Percentiles rank a stretch among this genome's conserved stretches.
Evolutionary conservation across 53 echinoderm and acorn worm genomes (phyloP).

Genomic region (Echinarachnius parma): DNA sequence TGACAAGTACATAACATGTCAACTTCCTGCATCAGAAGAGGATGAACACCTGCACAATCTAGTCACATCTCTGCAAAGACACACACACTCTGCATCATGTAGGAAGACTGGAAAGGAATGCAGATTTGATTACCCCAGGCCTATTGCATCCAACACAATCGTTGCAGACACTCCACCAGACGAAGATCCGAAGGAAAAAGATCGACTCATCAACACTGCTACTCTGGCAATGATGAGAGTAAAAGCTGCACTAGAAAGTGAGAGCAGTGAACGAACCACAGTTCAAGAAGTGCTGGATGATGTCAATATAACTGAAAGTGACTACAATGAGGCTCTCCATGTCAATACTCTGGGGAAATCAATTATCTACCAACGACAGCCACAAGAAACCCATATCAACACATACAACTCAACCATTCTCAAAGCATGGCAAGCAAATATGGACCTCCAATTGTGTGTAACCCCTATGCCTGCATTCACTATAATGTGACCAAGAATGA

Average conservation of each 20-base stretch:
- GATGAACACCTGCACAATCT: constrained; percentile 8
- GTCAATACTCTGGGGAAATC: constrained; percentile 3
- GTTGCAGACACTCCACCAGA: constrained; percentile 7
- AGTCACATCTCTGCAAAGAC: constrained; percentile 43
- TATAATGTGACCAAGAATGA: constrained; percentile 45
- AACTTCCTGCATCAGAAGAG: constrained; percentile 18
- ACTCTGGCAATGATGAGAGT: not conserved
- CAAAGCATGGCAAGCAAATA: constrained; percentile 42
- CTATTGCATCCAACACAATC: constrained; percentile 18
- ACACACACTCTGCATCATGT: constrained; percentile 44
- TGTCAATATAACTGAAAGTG: not conserved
- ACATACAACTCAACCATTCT: constrained; percentile 22
- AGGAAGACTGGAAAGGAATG: constrained; percentile 36
- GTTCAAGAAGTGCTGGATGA: not conserved
- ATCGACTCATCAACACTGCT: not conserved
- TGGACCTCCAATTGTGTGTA: constrained; percentile 41
- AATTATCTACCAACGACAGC: constrained; percentile 12
- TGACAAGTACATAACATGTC: constrained; percentile 48
- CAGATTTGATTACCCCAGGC: constrained; percentile 39
- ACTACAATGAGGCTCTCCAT: constrained; percentile 7
- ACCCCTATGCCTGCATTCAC: constrained; percentile 45
- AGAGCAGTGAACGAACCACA: not conserved
- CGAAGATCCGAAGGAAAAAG: not conserved
- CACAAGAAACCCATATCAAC: constrained; percentile 21
- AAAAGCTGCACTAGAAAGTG: not conserved